Evolutionary conservation across 2,113 vertebrate species (phyloP).

Genomic region (Cephalopterus ornatus): DNA sequence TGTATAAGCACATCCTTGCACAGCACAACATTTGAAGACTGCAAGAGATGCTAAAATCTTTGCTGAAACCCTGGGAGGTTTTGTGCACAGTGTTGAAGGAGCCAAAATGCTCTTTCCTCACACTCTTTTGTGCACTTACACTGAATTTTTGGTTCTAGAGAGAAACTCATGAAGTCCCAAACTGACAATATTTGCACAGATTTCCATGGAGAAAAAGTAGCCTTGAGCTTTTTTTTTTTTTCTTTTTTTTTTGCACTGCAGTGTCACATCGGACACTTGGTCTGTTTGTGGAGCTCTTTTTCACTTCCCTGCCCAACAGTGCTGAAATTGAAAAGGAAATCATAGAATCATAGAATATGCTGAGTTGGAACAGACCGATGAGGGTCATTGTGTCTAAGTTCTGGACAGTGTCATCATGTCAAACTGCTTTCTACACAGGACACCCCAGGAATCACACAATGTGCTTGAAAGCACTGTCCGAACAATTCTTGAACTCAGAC

Average conservation of each 20-base stretch:
- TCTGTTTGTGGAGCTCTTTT: neutral
- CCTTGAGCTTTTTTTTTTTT: neutral
- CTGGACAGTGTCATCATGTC: neutral
- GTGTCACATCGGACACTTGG: neutral
- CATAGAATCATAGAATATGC: neutral
- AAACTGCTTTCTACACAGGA: neutral
- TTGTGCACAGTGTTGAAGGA: neutral
- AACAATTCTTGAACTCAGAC: neutral
- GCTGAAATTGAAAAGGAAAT: neutral
- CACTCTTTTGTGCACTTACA: neutral
- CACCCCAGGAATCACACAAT: neutral
- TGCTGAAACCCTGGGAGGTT: neutral
- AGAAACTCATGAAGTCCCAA: conserved; percentile 26
- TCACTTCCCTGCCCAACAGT: neutral
- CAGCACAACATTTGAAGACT: conserved; percentile 41
- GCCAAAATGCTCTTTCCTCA: conserved; percentile 26
- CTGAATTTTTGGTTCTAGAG: conserved; percentile 35
- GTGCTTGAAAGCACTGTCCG: neutral
- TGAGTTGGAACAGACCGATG: neutral
- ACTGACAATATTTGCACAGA: conserved; percentile 38
- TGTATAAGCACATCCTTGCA: conserved; percentile 47
- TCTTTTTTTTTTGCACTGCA: neutral
- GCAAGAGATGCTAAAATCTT: conserved; percentile 20
- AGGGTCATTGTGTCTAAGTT: neutral
- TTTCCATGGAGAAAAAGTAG: conserved; percentile 36